Conservation (phyloP, 2,888 invertebrate species). For the Scaptomyza parva region DNA sequence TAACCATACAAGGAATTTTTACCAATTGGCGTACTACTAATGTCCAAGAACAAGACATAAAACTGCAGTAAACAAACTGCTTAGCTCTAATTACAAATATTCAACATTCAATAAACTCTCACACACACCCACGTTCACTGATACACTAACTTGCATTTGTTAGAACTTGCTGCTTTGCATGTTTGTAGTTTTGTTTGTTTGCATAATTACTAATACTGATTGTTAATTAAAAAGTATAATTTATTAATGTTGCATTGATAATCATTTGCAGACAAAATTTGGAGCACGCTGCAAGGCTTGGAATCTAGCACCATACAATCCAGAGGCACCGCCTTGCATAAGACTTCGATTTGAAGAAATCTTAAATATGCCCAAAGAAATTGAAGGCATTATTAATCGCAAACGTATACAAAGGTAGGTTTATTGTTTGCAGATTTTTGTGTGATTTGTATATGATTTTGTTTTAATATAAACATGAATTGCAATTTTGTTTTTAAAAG, state of each 20-base stretch:
- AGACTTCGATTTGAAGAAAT: slow-evolving; percentile 88
- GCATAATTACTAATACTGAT: slow-evolving; percentile 12
- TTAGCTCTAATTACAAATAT: slow-evolving; percentile 19
- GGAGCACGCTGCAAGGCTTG: slow-evolving; percentile 92
- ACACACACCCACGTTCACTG: slow-evolving; percentile 2
- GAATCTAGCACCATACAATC: slow-evolving; percentile 88
- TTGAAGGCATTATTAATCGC: slow-evolving; percentile 78
- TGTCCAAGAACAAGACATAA: slow-evolving; percentile 1
- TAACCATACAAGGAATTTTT: slow-evolving; percentile 24
- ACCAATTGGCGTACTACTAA: slow-evolving; percentile 35
- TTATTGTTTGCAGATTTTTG: background rate
- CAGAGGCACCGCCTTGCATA: slow-evolving; percentile 86
- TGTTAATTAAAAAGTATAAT: slow-evolving; percentile 9
- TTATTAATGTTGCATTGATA: slow-evolving; percentile 15
- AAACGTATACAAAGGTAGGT: slow-evolving; percentile 83
- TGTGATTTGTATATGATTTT: background rate
- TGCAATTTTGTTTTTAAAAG: slow-evolving; percentile 48
- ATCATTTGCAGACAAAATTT: slow-evolving; percentile 89
- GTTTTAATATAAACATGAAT: background rate
- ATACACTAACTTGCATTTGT: slow-evolving; percentile 39
- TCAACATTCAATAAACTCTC: slow-evolving; percentile 27
- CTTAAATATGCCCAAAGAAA: slow-evolving; percentile 84
- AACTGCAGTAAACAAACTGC: slow-evolving; percentile 25
- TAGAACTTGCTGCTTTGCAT: slow-evolving; percentile 67
- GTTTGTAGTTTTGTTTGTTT: slow-evolving; percentile 38